phyloP scores from a whole-genome alignment of 1,140 invertebrate genomes.

The Drosophila miranda region DNA sequence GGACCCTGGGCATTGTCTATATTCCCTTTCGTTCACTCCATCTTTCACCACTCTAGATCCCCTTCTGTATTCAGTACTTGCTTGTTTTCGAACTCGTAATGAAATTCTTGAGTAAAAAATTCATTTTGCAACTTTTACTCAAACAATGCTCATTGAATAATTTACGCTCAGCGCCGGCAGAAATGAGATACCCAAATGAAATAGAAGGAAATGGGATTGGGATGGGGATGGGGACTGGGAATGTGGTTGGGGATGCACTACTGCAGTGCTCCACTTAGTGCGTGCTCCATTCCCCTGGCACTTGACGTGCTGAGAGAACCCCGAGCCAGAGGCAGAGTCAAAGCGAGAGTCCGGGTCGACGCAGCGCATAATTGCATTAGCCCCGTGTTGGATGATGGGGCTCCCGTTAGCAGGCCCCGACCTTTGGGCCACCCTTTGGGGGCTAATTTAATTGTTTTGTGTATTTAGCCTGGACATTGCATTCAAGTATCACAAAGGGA shows the following conservation, averaged over 20 bases:
- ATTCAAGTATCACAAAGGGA: slow-evolving; percentile 22
- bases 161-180: slow-evolving; percentile 61
- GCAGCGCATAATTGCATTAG: slow-evolving; percentile 69
- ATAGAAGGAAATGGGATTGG: slow-evolving; percentile 6
- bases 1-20: slow-evolving; percentile 27
- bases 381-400: slow-evolving; percentile 27
- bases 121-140: slow-evolving; percentile 75
- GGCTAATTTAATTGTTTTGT: slow-evolving; percentile 65
- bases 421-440: background rate
- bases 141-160: slow-evolving; percentile 78
- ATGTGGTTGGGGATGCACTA: slow-evolving; percentile 38
- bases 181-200: slow-evolving; percentile 45
- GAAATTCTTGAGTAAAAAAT: slow-evolving; percentile 74
- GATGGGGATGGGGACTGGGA: slow-evolving; percentile 6
- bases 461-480: slow-evolving; percentile 50
- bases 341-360: slow-evolving; percentile 6
- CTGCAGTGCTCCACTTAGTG: slow-evolving; percentile 68
- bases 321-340: slow-evolving; percentile 8
- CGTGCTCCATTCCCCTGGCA: slow-evolving; percentile 50
- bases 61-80: slow-evolving; percentile 33
- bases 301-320: slow-evolving; percentile 53
- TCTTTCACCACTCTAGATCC: background rate
- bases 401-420: slow-evolving; percentile 5
- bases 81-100: slow-evolving; percentile 62
- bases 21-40: background rate